Evolutionary conservation across 2,113 vertebrate species (phyloP).

Genomic region (Mormoops blainvillei): DNA sequence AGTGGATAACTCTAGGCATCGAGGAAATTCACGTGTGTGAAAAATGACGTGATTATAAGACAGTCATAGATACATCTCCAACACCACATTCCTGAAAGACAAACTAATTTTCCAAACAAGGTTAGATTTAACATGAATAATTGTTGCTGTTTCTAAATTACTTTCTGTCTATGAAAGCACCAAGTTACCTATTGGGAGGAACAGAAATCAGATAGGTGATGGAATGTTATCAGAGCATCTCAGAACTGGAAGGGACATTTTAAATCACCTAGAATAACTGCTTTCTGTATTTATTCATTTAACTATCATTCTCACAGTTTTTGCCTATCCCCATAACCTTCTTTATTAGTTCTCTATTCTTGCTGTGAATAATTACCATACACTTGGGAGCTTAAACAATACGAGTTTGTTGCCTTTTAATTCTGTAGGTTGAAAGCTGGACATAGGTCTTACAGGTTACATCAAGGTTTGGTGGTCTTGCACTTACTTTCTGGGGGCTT

Average conservation of each 20-base stretch:
- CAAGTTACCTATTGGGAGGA: not conserved
- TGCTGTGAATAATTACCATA: not conserved
- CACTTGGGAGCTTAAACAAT: not conserved
- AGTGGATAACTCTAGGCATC: not conserved
- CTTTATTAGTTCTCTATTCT: not conserved
- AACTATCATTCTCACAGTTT: not conserved
- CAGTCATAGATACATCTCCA: not conserved
- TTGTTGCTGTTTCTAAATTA: not conserved
- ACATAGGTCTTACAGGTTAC: not conserved
- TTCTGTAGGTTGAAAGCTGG: not conserved
- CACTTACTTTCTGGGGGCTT: not conserved
- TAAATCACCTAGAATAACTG: not conserved
- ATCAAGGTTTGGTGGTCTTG: not conserved
- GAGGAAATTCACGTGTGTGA: not conserved
- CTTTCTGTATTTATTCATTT: not conserved
- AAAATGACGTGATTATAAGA: constrained; percentile 45
- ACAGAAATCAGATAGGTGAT: not conserved
- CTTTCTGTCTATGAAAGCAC: not conserved
- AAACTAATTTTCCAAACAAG: not conserved
- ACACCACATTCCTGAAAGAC: constrained; percentile 56
- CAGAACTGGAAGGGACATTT: not conserved
- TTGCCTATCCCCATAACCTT: not conserved
- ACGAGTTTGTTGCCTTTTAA: not conserved
- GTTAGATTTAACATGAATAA: not conserved
- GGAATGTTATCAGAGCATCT: not conserved